Evolutionary conservation across 2,113 vertebrate species (phyloP).

Genomic region (Corythornis madagascariensis): DNA sequence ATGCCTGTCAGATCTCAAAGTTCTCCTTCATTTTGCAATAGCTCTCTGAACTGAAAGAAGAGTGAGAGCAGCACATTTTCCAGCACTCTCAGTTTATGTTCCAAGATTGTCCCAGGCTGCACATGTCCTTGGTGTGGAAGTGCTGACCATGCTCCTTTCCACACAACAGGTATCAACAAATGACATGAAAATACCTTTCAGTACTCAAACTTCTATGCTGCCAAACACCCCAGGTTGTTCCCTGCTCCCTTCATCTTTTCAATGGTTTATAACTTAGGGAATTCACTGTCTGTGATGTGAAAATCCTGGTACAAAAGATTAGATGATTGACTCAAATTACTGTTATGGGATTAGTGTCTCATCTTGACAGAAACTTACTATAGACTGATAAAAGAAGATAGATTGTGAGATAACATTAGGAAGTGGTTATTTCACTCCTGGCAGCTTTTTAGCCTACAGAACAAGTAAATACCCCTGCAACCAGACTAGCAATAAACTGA

Average conservation of each 20-base stretch:
- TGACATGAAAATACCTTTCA: neutral
- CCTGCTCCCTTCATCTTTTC: neutral
- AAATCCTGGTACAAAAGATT: neutral
- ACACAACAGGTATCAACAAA: neutral
- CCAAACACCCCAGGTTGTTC: neutral
- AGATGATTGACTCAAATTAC: neutral
- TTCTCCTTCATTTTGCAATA: neutral
- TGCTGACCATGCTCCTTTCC: neutral
- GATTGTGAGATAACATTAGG: neutral
- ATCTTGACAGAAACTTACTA: neutral
- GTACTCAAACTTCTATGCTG: neutral
- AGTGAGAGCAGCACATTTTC: neutral
- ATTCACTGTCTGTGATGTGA: neutral
- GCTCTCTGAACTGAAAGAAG: neutral
- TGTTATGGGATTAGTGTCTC: neutral
- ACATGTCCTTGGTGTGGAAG: neutral
- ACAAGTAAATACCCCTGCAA: neutral
- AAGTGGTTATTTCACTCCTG: neutral
- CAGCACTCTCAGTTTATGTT: neutral
- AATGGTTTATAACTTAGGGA: neutral
- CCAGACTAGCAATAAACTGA: neutral
- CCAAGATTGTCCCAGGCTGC: neutral
- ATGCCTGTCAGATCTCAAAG: neutral
- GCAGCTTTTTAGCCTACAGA: neutral
- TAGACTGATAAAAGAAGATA: neutral